Conservation (phyloP, 1,140 invertebrate species). For the Drosophila sulfurigaster region DNA sequence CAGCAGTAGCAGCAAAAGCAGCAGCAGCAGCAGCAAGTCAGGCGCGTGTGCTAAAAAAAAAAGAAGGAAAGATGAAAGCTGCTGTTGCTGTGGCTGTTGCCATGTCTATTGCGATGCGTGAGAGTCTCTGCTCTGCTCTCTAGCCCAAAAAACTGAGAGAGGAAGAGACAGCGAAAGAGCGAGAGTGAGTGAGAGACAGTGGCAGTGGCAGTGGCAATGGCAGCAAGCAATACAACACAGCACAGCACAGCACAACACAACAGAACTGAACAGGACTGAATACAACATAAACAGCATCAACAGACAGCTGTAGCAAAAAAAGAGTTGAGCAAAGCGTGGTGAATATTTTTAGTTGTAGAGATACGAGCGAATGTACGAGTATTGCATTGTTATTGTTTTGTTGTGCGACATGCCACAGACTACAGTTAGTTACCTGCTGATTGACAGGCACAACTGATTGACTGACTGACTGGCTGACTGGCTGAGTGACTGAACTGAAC, state of each 20-base stretch:
- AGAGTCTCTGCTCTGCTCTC: constrained; percentile 56
- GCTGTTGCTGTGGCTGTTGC: constrained; percentile 57
- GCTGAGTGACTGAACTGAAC: constrained; percentile 39
- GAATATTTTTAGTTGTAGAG: constrained; percentile 53
- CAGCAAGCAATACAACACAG: constrained; percentile 22
- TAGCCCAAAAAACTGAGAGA: constrained; percentile 43
- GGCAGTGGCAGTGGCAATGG: constrained; percentile 22
- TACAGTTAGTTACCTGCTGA: constrained; percentile 72
- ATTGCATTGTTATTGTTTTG: constrained; percentile 50
- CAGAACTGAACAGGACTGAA: constrained; percentile 3
- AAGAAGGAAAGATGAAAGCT: constrained; percentile 51
- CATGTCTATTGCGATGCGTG: constrained; percentile 63
- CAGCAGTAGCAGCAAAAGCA: neutral
- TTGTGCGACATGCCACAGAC: constrained; percentile 27
- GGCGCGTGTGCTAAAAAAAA: constrained; percentile 69
- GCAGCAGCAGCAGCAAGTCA: constrained; percentile 46
- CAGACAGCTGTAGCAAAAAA: constrained; percentile 58
- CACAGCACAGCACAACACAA: constrained; percentile 14
- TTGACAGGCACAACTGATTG: constrained; percentile 44
- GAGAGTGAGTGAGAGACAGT: constrained; percentile 24
- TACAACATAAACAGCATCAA: constrained; percentile 19
- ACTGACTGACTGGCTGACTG: constrained; percentile 49
- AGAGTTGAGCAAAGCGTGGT: constrained; percentile 74
- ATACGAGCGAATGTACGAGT: too few relatives aligned
- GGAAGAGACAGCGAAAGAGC: constrained; percentile 32